Conservation (phyloP, 2,797 vertebrate species). For the Spea hammondii region DNA sequence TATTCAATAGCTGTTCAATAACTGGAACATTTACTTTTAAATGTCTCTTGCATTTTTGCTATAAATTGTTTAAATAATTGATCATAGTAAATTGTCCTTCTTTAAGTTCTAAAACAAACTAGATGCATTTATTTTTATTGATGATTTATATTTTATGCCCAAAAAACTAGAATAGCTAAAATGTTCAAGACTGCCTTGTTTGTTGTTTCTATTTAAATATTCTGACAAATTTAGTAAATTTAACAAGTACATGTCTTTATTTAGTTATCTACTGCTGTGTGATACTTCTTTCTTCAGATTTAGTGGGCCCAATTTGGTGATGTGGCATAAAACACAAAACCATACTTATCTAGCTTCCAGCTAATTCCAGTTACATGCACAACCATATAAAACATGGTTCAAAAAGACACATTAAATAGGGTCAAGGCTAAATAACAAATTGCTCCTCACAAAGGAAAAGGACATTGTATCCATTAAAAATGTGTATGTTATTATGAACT, state of each 20-base stretch:
- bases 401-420: too few species aligned
- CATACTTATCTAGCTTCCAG: too few species aligned
- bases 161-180: constrained; percentile 11
- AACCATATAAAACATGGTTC: too few species aligned
- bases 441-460: too few species aligned
- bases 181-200: constrained; percentile 10
- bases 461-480: too few species aligned
- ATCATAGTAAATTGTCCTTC: constrained; percentile 31
- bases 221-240: constrained; percentile 3
- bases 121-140: constrained; percentile 10
- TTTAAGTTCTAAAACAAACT: constrained; percentile 11
- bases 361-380: too few species aligned
- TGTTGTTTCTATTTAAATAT: constrained; percentile 18
- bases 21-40: constrained; percentile 38
- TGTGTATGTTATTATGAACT: too few species aligned
- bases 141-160: constrained; percentile 9
- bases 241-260: constrained; percentile 3
- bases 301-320: too few species aligned
- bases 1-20: constrained; percentile 31
- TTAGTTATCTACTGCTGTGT: constrained; percentile 23
- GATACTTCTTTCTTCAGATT: constrained; percentile 6
- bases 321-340: too few species aligned
- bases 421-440: too few species aligned
- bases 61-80: constrained; percentile 37
- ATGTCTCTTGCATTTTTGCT: constrained; percentile 15